A percentile compares a stretch with the other conserved stretches of the same genome.
These are phyloP conservation scores for Oreochromis spilurus DNA, from an alignment of 2,113 vertebrate genomes.

Conservation along the genomic window DNA sequence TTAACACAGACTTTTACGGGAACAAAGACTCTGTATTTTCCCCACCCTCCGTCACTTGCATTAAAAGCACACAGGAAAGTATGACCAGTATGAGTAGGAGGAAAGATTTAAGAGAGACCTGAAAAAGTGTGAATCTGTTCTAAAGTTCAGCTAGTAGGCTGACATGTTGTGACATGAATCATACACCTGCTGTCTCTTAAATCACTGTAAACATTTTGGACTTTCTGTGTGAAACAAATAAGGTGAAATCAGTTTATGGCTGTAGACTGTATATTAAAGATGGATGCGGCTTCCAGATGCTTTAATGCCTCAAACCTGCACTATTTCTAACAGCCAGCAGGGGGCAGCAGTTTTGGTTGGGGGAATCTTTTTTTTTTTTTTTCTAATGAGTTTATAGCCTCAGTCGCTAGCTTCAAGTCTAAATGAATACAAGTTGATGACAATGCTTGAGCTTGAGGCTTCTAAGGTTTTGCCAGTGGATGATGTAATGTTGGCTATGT, in stretches of 20 bases:
- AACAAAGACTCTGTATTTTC: neutral
- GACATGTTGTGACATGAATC: neutral
- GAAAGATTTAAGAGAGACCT: neutral
- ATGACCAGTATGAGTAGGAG: neutral
- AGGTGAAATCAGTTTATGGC: neutral
- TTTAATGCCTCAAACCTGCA: neutral
- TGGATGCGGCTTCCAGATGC: neutral
- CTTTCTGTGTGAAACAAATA: neutral
- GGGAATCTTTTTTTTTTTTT: neutral
- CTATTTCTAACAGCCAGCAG: neutral
- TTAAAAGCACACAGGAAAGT: neutral
- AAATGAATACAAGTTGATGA: neutral
- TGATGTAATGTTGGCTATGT: neutral
- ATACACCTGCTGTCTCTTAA: neutral
- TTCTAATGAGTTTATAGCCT: neutral
- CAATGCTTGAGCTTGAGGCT: neutral
- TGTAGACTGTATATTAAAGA: neutral
- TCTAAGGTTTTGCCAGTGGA: neutral
- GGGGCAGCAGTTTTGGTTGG: neutral
- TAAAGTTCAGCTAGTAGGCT: neutral
- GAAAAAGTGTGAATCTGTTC: neutral
- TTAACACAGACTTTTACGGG: neutral
- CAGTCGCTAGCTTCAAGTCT: neutral
- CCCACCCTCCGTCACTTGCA: neutral
- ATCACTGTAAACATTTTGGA: neutral